phyloP scores from a whole-genome alignment of 2,888 invertebrate genomes.

The Ophion ventricosus region DNA sequence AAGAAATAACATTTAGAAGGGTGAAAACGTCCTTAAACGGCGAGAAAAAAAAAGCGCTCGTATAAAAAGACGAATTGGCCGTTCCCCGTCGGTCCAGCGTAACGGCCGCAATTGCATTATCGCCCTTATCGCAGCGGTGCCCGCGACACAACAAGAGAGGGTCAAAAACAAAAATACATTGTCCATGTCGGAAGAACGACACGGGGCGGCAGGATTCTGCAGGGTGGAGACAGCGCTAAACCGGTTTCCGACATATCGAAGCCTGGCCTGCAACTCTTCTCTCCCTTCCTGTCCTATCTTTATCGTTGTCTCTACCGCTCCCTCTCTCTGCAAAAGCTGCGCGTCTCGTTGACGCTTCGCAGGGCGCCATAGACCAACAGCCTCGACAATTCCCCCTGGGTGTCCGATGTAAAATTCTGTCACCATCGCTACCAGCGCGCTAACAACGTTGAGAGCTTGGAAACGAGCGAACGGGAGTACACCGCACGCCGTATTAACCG shows the following conservation, averaged over 20 bases:
- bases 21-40: conserved; percentile 1
- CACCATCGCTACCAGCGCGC: conserved; percentile 53
- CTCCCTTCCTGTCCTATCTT: conserved; percentile 19
- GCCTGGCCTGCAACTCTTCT: conserved; percentile 22
- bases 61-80: conserved; percentile 50
- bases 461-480: conserved; percentile 50
- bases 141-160: conserved; percentile 30
- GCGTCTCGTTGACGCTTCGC: conserved; percentile 18
- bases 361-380: conserved; percentile 19
- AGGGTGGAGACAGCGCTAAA: conserved; percentile 54
- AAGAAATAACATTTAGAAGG: conserved; percentile 1
- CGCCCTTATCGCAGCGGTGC: conserved; percentile 44
- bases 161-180: conserved; percentile 62
- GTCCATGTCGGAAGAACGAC: conserved; percentile 35
- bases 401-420: conserved; percentile 66
- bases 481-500: conserved; percentile 64
- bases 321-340: conserved; percentile 8
- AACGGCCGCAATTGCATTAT: conserved; percentile 57
- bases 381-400: conserved; percentile 56
- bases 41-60: conserved; percentile 28
- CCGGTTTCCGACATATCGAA: conserved; percentile 58
- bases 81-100: conserved; percentile 40
- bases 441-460: conserved; percentile 37
- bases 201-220: conserved; percentile 13
- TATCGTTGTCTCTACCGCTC: conserved; percentile 22